Evolutionary conservation across 2,113 vertebrate species (phyloP), one percentile per base, ranked within the genome.

Genomic region (Turnix velox): DNA sequence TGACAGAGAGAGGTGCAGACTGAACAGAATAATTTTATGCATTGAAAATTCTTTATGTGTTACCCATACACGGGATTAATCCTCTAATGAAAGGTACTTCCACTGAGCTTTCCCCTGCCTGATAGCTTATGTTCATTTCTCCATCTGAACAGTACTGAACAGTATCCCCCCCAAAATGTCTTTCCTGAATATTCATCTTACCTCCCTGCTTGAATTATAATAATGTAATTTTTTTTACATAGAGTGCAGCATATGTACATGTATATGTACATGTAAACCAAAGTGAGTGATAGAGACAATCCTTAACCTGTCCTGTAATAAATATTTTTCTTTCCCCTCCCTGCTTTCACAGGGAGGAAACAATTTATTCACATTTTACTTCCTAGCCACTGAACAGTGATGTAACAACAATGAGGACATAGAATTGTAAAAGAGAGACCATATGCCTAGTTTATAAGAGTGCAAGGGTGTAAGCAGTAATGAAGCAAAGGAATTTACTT

Each of bases 231-330:
- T 5, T 59, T 75, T 77, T 76, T 31, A 55, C n/a, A 9, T 45
- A 7, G 35, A 3, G 1, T 59, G 22, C 6, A 65, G 7, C n/a
- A n/a, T n/a, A n/a, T n/a, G n/a, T n/a, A n/a, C n/a, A n/a, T 61
- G 12, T 52, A 46, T 18, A 33, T 57, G 6, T 30, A 23, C 28
- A 37, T 49, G 12, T 58, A 71, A 79, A 48, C 28, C 28, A 45
- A 39, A 40, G 14, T n/a, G 30, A 55, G 49, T 40, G 35, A 39
- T 42, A 28, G 33, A 39, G 24, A 57, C 15, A 69, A 43, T 35
- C 3, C 1, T 65, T 57, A 68, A 39, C 55, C 65, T 25, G 18
- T 71, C 28, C 23, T 9, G 8, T 24, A 75, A 63, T 63, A 66
- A 88, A 48, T 7, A 33, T 46, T 46, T 18, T 90, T 67, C 10